Percentiles rank a stretch among this genome's conserved stretches.
phyloP scores from a whole-genome alignment of 2,113 vertebrate species.

The Lophotis ruficrista region DNA sequence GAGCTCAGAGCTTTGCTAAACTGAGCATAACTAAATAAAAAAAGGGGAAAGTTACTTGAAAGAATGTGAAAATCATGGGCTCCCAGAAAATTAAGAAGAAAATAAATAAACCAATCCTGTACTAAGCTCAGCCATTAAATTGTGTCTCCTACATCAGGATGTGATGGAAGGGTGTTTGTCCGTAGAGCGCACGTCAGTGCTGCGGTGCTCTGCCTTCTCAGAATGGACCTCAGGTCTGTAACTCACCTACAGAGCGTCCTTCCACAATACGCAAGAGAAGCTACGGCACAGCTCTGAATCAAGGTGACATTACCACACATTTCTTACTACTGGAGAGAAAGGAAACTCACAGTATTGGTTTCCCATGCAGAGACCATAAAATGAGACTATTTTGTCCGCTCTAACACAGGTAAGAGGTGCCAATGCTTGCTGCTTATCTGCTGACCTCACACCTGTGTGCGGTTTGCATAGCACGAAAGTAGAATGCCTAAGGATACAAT shows the following conservation, averaged over 20 bases:
- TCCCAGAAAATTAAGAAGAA: background rate
- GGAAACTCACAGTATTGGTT: rapidly evolving
- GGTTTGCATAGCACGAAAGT: background rate
- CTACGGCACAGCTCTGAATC: background rate
- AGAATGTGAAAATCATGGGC: background rate
- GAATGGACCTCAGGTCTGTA: background rate
- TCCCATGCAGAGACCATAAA: background rate
- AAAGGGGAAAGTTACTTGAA: background rate
- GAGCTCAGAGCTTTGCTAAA: background rate
- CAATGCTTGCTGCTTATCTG: background rate
- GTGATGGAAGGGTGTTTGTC: background rate
- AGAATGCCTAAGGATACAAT: background rate
- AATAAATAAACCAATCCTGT: background rate
- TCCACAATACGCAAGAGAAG: background rate
- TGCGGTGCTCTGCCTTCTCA: background rate
- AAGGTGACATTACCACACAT: rapidly evolving
- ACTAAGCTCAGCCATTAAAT: background rate
- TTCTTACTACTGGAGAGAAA: background rate
- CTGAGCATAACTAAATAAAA: background rate
- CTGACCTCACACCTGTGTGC: background rate
- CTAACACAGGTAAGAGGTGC: background rate
- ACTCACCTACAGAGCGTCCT: background rate
- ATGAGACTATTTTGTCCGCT: rapidly evolving
- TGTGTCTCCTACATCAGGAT: background rate
- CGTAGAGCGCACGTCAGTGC: rapidly evolving